Conservation (phyloP, 1,140 invertebrate species). For the Pararge aegeria region DNA sequence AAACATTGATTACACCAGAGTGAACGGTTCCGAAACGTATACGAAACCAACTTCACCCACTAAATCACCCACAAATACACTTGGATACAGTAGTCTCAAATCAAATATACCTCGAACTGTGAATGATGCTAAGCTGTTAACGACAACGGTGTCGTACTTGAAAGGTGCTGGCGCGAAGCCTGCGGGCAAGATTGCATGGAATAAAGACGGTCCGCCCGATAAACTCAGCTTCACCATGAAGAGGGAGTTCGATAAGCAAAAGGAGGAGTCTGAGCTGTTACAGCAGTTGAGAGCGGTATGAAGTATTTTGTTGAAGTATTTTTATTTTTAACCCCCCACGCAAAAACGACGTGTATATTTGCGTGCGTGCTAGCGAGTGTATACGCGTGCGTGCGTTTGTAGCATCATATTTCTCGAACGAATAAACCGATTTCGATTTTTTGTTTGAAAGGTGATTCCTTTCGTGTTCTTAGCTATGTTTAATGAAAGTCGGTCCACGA, state of each 20-base stretch:
- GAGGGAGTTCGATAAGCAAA: conserved; percentile 92
- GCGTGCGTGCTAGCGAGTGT: too few species aligned
- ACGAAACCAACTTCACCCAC: conserved; percentile 87
- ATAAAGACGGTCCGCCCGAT: conserved; percentile 84
- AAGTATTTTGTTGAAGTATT: too few species aligned
- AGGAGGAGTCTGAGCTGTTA: conserved; percentile 93
- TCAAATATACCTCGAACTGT: conserved; percentile 63
- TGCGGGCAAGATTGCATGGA: conserved; percentile 84
- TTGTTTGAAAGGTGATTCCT: too few species aligned
- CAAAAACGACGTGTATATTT: too few species aligned
- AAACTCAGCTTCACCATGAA: conserved; percentile 95
- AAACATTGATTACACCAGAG: conserved; percentile 56
- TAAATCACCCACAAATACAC: conserved; percentile 79
- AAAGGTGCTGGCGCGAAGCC: conserved; percentile 77
- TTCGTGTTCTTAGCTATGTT: too few species aligned
- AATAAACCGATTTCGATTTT: too few species aligned
- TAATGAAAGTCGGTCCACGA: too few species aligned
- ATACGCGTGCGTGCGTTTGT: too few species aligned
- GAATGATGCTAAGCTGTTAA: conserved; percentile 76
- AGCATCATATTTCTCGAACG: too few species aligned
- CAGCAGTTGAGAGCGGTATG: conserved; percentile 90
- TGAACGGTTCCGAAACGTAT: conserved; percentile 80
- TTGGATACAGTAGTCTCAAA: conserved; percentile 79
- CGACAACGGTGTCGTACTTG: conserved; percentile 80
- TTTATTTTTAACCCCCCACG: too few species aligned